Evolutionary conservation across 2,888 invertebrate species (phyloP), one percentile per base, ranked within the genome.

Genomic region (Erebia epiphron): DNA sequence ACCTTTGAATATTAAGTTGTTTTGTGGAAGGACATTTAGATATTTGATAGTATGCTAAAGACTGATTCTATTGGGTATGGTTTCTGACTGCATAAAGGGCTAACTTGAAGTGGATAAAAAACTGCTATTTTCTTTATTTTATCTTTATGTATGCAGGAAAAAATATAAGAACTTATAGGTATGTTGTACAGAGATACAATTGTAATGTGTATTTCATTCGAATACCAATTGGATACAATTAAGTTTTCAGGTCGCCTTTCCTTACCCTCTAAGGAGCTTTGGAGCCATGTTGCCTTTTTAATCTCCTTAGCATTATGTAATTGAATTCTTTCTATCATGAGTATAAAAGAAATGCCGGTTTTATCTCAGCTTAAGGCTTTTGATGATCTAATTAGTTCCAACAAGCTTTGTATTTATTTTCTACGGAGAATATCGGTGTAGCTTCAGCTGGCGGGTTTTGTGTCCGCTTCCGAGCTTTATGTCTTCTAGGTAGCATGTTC

Each of bases 241-340:
- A 67, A 67, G 60, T 67, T 67, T 60, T 61, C 67, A 67, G 61
- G 67, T 67, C 41, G 67, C 50, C 60, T 61, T 61, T 60, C 21
- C 60, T 49, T 60, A 60, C 16, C 21, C 61, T 61, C 60, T 61
- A 52, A 56, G 54, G 69, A 64, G 66, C 63, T 71, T 69, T 67
- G 62, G 58, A 64, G 58, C 52, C 73, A 63, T 73, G 69, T 87
- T 88, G 89, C 88, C 87, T 86, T 88, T 91, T 90, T 90, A 90
- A 90, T 90, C 89, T 89, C 77, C 84, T 86, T 88, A 88, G 86
- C 84, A 88, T 88, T 89, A 91, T 88, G 85, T 91, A 91, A 91
- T 90, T 90, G 90, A 89, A 91, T 90, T 90, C 90, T 91, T 90
- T 89, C 86, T 88, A 88, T 90, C 88, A 80, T 86, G 82, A 83